These are phyloP conservation scores for Cryptosula pallasiana DNA, from an alignment of 2,888 invertebrate species.

Conservation along the genomic window DNA sequence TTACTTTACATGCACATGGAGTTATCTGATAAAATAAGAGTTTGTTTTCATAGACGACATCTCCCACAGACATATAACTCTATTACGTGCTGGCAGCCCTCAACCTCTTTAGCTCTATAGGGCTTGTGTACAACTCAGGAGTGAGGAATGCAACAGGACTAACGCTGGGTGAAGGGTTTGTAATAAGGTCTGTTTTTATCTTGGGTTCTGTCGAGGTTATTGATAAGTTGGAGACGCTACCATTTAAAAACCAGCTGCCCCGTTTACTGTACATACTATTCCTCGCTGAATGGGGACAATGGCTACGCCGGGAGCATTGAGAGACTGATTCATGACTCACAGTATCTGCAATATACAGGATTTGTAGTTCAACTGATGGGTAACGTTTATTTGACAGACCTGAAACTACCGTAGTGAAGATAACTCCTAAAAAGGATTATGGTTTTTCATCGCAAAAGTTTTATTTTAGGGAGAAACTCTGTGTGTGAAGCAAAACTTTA, in stretches of 20 bases:
- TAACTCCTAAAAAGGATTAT: too few relatives aligned
- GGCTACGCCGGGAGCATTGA: background rate
- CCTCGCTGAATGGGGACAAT: constrained; percentile 6
- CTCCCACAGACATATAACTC: background rate
- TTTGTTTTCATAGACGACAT: too few relatives aligned
- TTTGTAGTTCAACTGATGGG: too few relatives aligned
- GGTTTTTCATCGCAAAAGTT: too few relatives aligned
- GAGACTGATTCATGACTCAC: constrained; percentile 4
- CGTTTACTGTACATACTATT: constrained; percentile 9
- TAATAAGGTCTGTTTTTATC: background rate
- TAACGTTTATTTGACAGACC: too few relatives aligned
- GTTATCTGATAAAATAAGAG: too few relatives aligned
- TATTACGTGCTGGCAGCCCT: background rate
- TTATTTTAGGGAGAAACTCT: too few relatives aligned
- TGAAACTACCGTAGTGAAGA: too few relatives aligned
- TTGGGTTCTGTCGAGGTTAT: background rate
- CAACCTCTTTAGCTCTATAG: background rate
- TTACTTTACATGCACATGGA: too few relatives aligned
- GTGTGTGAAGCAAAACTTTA: too few relatives aligned
- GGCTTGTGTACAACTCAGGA: constrained; percentile 1
- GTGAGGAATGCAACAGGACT: constrained; percentile 1
- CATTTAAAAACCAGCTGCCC: constrained; percentile 16
- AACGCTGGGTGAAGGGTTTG: background rate
- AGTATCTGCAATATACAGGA: too few relatives aligned
- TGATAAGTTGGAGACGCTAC: constrained; percentile 9